Evolutionary conservation across 2,888 invertebrate genomes (phyloP).

Genomic region (Ophion obscuratus): DNA sequence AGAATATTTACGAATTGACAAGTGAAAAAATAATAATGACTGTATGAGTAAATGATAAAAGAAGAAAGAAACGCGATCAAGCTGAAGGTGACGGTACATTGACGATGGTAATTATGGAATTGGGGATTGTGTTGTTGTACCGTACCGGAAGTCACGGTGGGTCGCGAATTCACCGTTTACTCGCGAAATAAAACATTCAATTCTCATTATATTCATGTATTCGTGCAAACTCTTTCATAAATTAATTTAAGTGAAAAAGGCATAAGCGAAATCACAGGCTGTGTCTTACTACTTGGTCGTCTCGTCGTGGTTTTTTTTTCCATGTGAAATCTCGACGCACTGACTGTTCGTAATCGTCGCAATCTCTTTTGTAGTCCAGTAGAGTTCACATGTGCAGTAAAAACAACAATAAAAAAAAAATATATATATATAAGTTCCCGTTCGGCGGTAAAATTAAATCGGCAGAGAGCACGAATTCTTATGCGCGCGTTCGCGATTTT

Average conservation of each 20-base stretch:
- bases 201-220: not conserved
- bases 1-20: no score
- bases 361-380: no score
- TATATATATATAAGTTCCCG: no score
- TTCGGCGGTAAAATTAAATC: not conserved
- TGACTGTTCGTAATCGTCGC: no score
- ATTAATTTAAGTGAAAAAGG: not conserved
- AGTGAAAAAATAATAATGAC: not conserved
- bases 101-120: not conserved
- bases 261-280: not conserved
- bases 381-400: no score
- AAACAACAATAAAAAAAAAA: no score
- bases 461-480: constrained; percentile 1
- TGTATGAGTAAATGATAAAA: not conserved
- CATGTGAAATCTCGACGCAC: not conserved
- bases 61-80: not conserved
- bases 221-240: not conserved
- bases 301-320: not conserved
- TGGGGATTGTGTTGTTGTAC: not conserved
- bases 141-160: not conserved
- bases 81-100: not conserved
- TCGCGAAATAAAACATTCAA: constrained; percentile 8
- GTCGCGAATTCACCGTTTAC: constrained; percentile 4
- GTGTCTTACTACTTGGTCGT: not conserved
- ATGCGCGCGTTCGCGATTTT: constrained; percentile 41